Evolutionary conservation across 2,113 vertebrate species (phyloP).

Genomic region (Heterotilapia buettikoferi): DNA sequence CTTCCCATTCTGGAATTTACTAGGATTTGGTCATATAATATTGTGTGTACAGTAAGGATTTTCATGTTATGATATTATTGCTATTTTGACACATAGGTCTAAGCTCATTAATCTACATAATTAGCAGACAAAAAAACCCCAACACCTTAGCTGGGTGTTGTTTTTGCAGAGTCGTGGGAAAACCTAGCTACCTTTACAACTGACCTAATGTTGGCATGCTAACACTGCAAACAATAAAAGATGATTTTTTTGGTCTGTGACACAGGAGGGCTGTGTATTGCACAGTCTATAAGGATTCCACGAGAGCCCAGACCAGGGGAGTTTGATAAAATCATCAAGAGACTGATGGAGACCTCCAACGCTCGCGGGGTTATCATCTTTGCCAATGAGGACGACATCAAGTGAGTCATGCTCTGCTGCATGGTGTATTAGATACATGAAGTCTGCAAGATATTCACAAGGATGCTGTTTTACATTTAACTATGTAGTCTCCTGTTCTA

Average conservation of each 20-base stretch:
- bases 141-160: not conserved
- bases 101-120: not conserved
- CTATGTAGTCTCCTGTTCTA: not conserved
- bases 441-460: not conserved
- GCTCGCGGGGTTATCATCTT: slow-evolving; percentile 91
- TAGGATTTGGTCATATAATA: not conserved
- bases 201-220: not conserved
- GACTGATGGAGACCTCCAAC: slow-evolving; percentile 90
- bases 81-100: not conserved
- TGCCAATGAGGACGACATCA: slow-evolving; percentile 94
- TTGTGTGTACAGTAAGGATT: not conserved
- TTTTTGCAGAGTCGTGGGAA: not conserved
- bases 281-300: slow-evolving; percentile 90
- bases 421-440: not conserved
- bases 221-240: not conserved
- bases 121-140: rapidly evolving
- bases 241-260: not conserved
- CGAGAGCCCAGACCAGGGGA: slow-evolving; percentile 84
- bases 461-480: not conserved
- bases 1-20: not conserved
- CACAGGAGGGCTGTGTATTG: slow-evolving; percentile 87
- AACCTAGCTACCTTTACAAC: not conserved
- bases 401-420: slow-evolving; percentile 66
- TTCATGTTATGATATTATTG: not conserved
- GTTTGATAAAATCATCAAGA: slow-evolving; percentile 91